Evolutionary conservation across 2,113 vertebrate genomes (phyloP).

Genomic region (Notarius quadriscutis): DNA sequence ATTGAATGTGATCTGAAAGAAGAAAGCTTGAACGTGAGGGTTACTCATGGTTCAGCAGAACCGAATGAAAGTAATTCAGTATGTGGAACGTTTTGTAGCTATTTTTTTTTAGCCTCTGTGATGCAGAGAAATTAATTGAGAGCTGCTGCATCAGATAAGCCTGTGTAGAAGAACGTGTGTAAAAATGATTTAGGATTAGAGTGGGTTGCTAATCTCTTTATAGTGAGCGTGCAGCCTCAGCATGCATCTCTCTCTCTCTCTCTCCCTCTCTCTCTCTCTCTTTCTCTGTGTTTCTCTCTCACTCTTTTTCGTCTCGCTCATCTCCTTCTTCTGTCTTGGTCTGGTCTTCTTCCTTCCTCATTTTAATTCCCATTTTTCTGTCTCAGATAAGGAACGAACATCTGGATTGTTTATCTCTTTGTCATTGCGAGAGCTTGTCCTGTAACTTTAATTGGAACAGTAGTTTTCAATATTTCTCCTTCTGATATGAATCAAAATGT

Average conservation of each 20-base stretch:
- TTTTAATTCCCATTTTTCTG: slow-evolving; percentile 32
- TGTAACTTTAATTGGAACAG: neutral
- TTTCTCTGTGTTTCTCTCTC: slow-evolving; percentile 36
- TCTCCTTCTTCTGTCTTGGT: slow-evolving; percentile 32
- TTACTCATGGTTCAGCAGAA: neutral
- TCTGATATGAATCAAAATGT: neutral
- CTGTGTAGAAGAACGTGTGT: slow-evolving; percentile 73
- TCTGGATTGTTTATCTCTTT: neutral
- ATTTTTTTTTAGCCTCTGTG: neutral
- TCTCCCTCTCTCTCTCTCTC: slow-evolving; percentile 21
- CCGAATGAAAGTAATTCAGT: neutral
- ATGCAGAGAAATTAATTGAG: slow-evolving; percentile 74
- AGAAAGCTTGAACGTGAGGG: neutral
- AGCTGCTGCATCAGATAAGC: slow-evolving; percentile 82
- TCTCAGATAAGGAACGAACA: slow-evolving; percentile 2
- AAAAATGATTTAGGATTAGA: slow-evolving; percentile 93
- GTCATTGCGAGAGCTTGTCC: neutral
- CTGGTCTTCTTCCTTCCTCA: neutral
- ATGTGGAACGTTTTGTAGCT: neutral
- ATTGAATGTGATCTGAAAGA: neutral
- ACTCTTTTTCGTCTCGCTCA: neutral
- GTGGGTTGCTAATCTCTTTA: slow-evolving; percentile 89
- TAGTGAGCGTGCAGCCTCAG: slow-evolving; percentile 87
- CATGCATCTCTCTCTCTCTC: slow-evolving; percentile 66
- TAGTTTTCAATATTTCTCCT: neutral